Evolutionary conservation across 2,113 vertebrate species (phyloP).

Genomic region (Pica pica): DNA sequence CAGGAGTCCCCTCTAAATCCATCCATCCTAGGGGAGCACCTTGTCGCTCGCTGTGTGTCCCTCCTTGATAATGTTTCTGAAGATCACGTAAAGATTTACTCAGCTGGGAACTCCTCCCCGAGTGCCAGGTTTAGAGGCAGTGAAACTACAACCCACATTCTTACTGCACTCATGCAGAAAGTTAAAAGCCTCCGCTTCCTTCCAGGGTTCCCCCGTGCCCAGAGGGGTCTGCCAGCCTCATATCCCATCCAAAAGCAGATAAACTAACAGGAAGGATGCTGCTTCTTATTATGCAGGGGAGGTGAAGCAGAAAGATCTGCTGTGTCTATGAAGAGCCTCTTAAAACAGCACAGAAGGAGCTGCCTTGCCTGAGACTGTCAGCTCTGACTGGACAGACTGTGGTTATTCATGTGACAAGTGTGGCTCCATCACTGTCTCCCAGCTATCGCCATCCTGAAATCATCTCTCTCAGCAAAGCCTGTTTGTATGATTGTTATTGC

Average conservation of each 20-base stretch:
- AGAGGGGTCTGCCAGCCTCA: not conserved
- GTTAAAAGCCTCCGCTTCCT: not conserved
- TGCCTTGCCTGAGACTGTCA: not conserved
- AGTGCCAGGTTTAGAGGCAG: not conserved
- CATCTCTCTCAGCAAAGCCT: not conserved
- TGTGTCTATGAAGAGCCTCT: not conserved
- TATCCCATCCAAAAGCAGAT: not conserved
- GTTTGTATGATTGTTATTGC: not conserved
- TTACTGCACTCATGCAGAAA: not conserved
- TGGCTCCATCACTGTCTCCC: not conserved
- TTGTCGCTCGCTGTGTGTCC: fast-evolving
- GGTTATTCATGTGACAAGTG: not conserved
- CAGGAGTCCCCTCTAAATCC: not conserved
- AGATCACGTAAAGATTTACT: not conserved
- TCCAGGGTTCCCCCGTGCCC: not conserved
- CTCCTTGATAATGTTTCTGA: not conserved
- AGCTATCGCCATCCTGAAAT: not conserved
- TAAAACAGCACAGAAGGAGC: not conserved
- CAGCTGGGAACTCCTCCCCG: not conserved
- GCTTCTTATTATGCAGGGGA: not conserved
- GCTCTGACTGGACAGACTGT: not conserved
- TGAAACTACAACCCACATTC: not conserved
- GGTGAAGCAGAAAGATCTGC: conserved; percentile 16
- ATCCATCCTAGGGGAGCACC: not conserved
- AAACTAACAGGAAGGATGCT: not conserved